phyloP scores from a whole-genome alignment of 2,113 vertebrate genomes.

The Ginglymostoma cirratum region DNA sequence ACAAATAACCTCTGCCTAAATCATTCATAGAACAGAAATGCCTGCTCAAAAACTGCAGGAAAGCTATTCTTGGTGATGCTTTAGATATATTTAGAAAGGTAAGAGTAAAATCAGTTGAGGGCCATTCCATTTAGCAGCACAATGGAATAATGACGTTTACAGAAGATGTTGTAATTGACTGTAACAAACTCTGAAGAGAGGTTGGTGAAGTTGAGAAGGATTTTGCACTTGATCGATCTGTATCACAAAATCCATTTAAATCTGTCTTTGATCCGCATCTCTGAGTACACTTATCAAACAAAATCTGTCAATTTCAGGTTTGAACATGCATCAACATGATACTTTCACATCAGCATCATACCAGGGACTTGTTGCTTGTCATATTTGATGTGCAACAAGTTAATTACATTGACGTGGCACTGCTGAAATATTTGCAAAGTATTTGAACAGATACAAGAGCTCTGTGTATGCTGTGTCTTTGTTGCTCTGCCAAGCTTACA shows the following conservation, averaged over 20 bases:
- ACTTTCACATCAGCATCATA: background rate
- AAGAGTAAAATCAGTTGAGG: background rate
- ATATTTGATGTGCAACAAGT: background rate
- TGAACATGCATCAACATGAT: background rate
- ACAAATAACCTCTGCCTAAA: background rate
- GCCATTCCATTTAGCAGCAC: background rate
- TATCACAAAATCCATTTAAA: background rate
- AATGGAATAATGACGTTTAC: background rate
- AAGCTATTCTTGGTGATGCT: background rate
- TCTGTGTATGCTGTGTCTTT: background rate
- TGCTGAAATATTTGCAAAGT: background rate
- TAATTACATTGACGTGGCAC: background rate
- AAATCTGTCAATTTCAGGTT: background rate
- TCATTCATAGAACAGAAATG: background rate
- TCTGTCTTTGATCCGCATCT: background rate
- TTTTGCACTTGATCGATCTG: background rate
- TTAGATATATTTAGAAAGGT: background rate
- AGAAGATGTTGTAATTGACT: background rate
- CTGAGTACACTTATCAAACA: background rate
- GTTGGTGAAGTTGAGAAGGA: background rate
- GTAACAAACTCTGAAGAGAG: background rate
- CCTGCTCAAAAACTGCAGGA: background rate
- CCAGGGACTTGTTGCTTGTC: background rate
- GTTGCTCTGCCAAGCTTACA: background rate
- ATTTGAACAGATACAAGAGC: background rate